Base-by-base conservation (phyloP, 2,888 invertebrate genomes). In the Scaptomyza flava region DNA sequence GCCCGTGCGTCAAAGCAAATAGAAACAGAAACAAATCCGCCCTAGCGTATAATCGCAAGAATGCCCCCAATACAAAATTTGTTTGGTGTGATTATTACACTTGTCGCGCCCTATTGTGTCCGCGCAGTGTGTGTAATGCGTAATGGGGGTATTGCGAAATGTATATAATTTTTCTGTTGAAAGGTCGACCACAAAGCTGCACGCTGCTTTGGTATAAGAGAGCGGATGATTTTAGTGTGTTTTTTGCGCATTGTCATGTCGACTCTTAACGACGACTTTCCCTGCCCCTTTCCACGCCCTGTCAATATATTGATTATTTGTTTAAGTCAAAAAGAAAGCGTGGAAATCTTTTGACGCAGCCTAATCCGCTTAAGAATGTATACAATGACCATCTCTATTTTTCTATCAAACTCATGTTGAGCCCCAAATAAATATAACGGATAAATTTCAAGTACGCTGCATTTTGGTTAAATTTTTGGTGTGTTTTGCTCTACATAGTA, bases 11-110 rank as follows among this genome's bases (percentile, higher is more conserved):
- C 23, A 23, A 23, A 23, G 0, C 23, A 4, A 23, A 23, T 23
- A 3, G 23, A 3, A 27, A 27, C 5, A 27, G 27, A 27, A 27
- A 27, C 6, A 6, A 27, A 27, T 27, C 27, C 6, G 27, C 27
- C 27, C 27, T 27, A 4, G 27, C 27, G 27, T 6, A 27, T 5
- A 27, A 27, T 27, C 27, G 27, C 27, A 27, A 5, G 27, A 6
- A 27, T 6, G 27, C 27, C 27, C 27, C 27, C 34, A 34, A 31
- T 12, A 5, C 34, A 34, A 6, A 36, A n/a, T 6, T 6, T 11
- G 11, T 36, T 34, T 51, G 20, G 42, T 48, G 46, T 45, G 74
- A 69, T 72, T 72, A 72, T 72, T 72, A 57, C 72, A 72, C 69
- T 73, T 73, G 64, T 73, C 69, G 58, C 68, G 42, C 43, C 47